Percentiles rank a stretch among this genome's conserved stretches.
Evolutionary conservation across 2,797 vertebrate species (phyloP).

Genomic region (Hipposideros larvatus): DNA sequence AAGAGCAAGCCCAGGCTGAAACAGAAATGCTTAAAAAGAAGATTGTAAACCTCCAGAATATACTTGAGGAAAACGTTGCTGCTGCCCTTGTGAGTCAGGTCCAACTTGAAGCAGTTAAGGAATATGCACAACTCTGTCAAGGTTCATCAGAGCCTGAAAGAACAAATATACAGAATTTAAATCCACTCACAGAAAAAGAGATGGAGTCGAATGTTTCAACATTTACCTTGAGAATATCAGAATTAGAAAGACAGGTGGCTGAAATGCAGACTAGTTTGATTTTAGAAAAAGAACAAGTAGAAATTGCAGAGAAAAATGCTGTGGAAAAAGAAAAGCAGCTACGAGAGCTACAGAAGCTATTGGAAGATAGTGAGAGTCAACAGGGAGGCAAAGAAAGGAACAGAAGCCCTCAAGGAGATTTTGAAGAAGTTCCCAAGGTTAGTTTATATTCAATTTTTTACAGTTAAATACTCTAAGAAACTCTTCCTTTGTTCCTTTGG

Average conservation of each 20-base stretch:
- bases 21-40: slow-evolving; percentile 88
- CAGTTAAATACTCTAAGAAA: background rate
- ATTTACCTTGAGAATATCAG: slow-evolving; percentile 90
- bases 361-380: slow-evolving; percentile 87
- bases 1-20: slow-evolving; percentile 88
- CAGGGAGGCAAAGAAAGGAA: slow-evolving; percentile 65
- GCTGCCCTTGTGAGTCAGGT: slow-evolving; percentile 91
- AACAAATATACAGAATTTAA: background rate
- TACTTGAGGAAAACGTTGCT: slow-evolving; percentile 92
- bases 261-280: slow-evolving; percentile 90
- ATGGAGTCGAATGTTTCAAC: slow-evolving; percentile 84
- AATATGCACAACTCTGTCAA: slow-evolving; percentile 80
- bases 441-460: slow-evolving; percentile 19
- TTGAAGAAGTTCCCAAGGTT: slow-evolving; percentile 68
- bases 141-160: slow-evolving; percentile 51
- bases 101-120: slow-evolving; percentile 92
- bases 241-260: slow-evolving; percentile 91
- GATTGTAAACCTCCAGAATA: slow-evolving; percentile 90
- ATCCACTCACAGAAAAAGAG: slow-evolving; percentile 67
- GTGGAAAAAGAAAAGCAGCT: slow-evolving; percentile 92
- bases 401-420: slow-evolving; percentile 25
- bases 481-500: slow-evolving; percentile 37
- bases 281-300: slow-evolving; percentile 92
- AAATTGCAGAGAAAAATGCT: slow-evolving; percentile 91
- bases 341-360: slow-evolving; percentile 89